These are phyloP conservation scores for Odocoileus virginianus DNA, from an alignment of 2,113 vertebrate genomes.

Conservation along the genomic window DNA sequence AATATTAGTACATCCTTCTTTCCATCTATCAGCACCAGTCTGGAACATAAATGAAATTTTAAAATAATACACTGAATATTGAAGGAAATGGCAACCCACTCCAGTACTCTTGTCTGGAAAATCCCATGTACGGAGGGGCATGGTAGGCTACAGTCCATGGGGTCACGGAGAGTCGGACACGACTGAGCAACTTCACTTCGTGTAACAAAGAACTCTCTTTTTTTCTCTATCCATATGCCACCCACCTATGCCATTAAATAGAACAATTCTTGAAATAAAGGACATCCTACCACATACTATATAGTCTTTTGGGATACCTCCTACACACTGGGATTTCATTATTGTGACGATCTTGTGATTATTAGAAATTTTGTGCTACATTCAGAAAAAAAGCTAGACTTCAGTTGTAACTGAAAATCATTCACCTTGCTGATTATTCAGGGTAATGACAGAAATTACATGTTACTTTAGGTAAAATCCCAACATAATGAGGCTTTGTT, in stretches of 20 bases:
- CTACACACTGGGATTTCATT: slow-evolving; percentile 24
- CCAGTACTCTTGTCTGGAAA: too few relatives aligned
- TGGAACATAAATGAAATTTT: slow-evolving; percentile 25
- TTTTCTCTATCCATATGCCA: not conserved
- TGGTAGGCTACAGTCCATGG: too few relatives aligned
- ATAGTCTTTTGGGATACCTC: not conserved
- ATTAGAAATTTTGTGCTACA: slow-evolving; percentile 21
- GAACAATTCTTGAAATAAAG: slow-evolving; percentile 1
- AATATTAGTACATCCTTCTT: not conserved
- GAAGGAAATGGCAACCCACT: not conserved
- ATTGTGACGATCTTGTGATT: not conserved
- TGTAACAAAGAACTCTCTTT: not conserved
- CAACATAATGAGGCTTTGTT: not conserved
- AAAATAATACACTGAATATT: not conserved
- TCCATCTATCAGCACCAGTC: not conserved
- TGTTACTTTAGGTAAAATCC: not conserved
- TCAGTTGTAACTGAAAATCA: not conserved
- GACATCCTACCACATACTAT: not conserved
- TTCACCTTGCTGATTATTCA: slow-evolving; percentile 19
- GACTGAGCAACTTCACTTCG: too few relatives aligned
- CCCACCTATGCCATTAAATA: not conserved
- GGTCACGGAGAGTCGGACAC: too few relatives aligned
- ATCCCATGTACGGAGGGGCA: too few relatives aligned
- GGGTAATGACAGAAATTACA: not conserved
- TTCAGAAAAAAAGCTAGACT: slow-evolving; percentile 13